phyloP scores from a whole-genome alignment of 2,113 vertebrate genomes.

The Mellivora capensis region DNA sequence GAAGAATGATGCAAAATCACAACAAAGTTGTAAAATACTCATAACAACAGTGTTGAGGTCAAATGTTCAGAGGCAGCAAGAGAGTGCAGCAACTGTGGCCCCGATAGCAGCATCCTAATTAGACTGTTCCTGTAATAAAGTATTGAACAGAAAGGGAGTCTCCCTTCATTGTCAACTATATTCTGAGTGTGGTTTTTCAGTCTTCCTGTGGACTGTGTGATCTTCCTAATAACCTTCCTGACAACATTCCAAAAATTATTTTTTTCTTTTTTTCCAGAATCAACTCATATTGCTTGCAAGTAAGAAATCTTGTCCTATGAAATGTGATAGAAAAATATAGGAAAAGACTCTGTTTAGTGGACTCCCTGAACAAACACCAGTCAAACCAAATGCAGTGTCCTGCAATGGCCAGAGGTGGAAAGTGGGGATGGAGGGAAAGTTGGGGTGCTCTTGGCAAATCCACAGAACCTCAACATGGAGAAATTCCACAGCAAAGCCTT shows the following conservation, averaged over 20 bases:
- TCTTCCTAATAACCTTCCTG: neutral
- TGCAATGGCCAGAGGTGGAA: neutral
- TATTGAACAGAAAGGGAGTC: neutral
- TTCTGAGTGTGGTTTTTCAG: neutral
- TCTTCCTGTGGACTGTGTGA: neutral
- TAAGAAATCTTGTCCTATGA: neutral
- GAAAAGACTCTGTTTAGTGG: neutral
- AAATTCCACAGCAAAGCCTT: neutral
- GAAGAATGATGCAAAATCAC: neutral
- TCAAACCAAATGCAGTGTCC: neutral
- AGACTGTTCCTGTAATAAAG: neutral
- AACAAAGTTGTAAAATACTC: neutral
- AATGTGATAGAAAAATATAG: neutral
- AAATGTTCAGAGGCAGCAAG: neutral
- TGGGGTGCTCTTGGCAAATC: neutral
- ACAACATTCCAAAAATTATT: neutral
- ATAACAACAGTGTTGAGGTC: fast-evolving
- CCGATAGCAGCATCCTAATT: neutral
- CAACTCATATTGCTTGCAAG: neutral
- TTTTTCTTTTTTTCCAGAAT: neutral
- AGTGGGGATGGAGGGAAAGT: neutral
- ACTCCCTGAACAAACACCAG: neutral
- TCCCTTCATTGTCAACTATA: neutral
- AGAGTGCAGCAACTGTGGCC: neutral
- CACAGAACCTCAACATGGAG: neutral